These are phyloP conservation scores for Tanytarsus gracilentus DNA, from an alignment of 2,888 invertebrate species.

Conservation along the genomic window DNA sequence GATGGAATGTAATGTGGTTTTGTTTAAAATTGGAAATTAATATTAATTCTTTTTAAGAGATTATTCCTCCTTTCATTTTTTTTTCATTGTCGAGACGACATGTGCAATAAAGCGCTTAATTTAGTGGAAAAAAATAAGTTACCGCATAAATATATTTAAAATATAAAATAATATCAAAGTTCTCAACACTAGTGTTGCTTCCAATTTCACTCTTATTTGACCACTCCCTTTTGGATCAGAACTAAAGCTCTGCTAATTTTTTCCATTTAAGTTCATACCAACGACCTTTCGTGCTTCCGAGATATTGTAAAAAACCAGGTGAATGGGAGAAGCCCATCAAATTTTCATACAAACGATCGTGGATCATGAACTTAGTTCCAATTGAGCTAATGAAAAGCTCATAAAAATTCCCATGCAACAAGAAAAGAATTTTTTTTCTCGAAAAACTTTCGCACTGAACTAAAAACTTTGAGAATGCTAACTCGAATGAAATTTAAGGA, in stretches of 20 bases:
- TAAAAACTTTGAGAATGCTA: not conserved
- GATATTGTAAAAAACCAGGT: not conserved
- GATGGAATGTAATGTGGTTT: not conserved
- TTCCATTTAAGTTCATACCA: not conserved
- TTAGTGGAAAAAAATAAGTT: too few species aligned
- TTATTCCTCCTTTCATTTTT: not conserved
- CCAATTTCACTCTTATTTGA: not conserved
- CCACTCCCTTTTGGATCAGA: conserved; percentile 20
- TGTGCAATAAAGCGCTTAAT: too few species aligned
- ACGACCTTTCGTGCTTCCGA: not conserved
- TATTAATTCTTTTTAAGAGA: conserved; percentile 2
- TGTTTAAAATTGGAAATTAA: not conserved
- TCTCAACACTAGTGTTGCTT: not conserved
- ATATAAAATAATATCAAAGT: too few species aligned
- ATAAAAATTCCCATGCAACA: conserved; percentile 14
- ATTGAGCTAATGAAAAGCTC: conserved; percentile 25
- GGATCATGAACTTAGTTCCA: conserved; percentile 19
- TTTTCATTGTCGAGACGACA: too few species aligned
- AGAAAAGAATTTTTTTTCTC: not conserved
- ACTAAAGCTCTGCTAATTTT: not conserved
- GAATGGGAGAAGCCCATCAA: conserved; percentile 8
- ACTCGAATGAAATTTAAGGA: too few species aligned
- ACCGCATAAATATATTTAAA: too few species aligned
- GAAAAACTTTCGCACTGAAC: not conserved
- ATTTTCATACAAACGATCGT: conserved; percentile 15